Evolutionary conservation across 2,113 vertebrate genomes (phyloP).

Genomic region (Potamarius usumacintae): DNA sequence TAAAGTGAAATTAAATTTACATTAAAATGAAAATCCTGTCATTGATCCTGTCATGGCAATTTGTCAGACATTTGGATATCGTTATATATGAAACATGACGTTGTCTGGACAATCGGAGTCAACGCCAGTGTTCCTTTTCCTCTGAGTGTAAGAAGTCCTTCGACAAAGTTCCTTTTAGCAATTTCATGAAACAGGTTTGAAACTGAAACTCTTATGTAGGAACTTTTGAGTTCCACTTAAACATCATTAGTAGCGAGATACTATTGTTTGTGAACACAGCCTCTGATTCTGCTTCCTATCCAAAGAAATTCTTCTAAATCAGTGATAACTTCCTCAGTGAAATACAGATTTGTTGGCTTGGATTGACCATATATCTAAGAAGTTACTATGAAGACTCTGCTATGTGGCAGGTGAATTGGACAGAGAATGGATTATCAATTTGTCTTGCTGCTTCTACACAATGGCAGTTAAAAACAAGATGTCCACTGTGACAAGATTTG

Average conservation of each 20-base stretch:
- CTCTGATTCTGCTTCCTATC: neutral
- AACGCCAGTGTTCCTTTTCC: neutral
- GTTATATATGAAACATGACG: neutral
- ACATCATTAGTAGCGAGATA: neutral
- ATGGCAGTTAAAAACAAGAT: neutral
- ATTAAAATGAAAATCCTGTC: neutral
- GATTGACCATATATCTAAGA: neutral
- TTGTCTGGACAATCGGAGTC: neutral
- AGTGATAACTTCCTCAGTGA: neutral
- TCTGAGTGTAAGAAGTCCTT: neutral
- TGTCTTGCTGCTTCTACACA: neutral
- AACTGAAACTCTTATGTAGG: neutral
- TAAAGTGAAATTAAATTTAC: neutral
- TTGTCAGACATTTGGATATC: neutral
- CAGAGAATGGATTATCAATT: neutral
- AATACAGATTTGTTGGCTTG: neutral
- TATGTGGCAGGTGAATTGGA: neutral
- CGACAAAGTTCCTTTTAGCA: neutral
- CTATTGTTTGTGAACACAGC: neutral
- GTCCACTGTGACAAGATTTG: neutral
- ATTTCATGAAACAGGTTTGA: neutral
- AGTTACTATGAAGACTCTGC: neutral
- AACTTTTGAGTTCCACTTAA: neutral
- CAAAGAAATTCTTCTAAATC: neutral
- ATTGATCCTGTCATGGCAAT: neutral